Percentiles rank a stretch among this genome's conserved stretches.
Evolutionary conservation across 2,797 vertebrate species (phyloP).

Genomic region (Danionella dracula): DNA sequence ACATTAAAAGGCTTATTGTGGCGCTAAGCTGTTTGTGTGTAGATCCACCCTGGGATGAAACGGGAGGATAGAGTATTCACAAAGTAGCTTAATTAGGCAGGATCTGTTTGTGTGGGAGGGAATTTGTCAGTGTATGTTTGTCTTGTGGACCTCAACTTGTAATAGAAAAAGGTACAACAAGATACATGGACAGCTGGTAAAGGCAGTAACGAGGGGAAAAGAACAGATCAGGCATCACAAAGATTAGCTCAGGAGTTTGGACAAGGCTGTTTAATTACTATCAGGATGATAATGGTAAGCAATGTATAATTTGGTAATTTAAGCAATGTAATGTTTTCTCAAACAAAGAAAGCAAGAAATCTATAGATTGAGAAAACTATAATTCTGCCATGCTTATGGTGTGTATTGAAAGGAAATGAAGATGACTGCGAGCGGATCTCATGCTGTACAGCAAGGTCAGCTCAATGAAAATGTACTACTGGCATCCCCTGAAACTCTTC

Average conservation of each 20-base stretch:
- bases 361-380: too few relatives aligned
- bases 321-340: too few relatives aligned
- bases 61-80: slow-evolving; percentile 22
- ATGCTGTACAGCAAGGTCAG: too few relatives aligned
- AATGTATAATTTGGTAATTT: too few relatives aligned
- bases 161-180: slow-evolving; percentile 27
- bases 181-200: slow-evolving; percentile 54
- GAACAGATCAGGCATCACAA: slow-evolving; percentile 20
- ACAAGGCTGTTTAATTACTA: slow-evolving; percentile 42
- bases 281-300: too few relatives aligned
- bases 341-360: too few relatives aligned
- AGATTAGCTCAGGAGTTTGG: slow-evolving; percentile 31
- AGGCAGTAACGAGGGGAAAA: slow-evolving; percentile 54
- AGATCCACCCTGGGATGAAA: slow-evolving; percentile 14
- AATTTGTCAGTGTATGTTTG: slow-evolving; percentile 23
- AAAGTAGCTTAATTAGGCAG: slow-evolving; percentile 43
- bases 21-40: slow-evolving; percentile 16
- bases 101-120: slow-evolving; percentile 19
- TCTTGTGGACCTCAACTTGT: slow-evolving; percentile 23
- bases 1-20: background rate
- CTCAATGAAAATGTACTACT: too few relatives aligned
- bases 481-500: too few relatives aligned
- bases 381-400: too few relatives aligned
- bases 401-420: too few relatives aligned
- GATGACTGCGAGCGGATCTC: too few relatives aligned